Evolutionary conservation across 2,888 invertebrate species (phyloP).

Genomic region (Sialis fuliginosa): DNA sequence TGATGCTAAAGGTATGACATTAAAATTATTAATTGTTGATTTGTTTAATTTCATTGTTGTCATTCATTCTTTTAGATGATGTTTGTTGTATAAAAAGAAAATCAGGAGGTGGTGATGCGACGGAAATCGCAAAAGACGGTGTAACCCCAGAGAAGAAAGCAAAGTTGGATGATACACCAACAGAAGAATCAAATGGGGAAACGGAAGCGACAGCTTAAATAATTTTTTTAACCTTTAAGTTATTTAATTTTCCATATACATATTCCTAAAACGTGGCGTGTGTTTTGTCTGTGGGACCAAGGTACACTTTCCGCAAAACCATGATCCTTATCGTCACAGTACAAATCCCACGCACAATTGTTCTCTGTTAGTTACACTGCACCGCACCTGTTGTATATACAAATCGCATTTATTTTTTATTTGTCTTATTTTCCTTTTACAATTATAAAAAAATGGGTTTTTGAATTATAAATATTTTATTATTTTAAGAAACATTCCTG

Average conservation of each 20-base stretch:
- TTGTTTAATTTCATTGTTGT: conserved; percentile 5
- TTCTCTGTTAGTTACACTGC: background rate
- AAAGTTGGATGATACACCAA: conserved; percentile 43
- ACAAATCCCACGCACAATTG: background rate
- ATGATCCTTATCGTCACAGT: background rate
- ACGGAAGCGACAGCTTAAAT: conserved; percentile 37
- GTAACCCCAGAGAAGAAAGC: conserved; percentile 56
- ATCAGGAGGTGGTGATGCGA: conserved; percentile 38
- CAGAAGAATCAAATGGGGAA: conserved; percentile 34
- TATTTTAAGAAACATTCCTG: no score
- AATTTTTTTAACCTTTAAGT: conserved; percentile 1
- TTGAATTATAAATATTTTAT: background rate
- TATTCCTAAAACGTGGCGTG: background rate
- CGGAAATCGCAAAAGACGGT: conserved; percentile 30
- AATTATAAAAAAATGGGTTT: background rate
- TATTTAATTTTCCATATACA: conserved; percentile 4
- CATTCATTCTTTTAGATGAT: conserved; percentile 21
- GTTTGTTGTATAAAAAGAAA: conserved; percentile 47
- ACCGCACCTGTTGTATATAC: conserved; percentile 1
- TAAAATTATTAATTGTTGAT: background rate
- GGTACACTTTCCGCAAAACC: no score
- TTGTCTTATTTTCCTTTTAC: background rate
- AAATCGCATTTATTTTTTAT: conserved; percentile 3
- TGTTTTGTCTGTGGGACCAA: background rate
- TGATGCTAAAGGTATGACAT: conserved; percentile 22